phyloP scores from a whole-genome alignment of 2,888 invertebrate species.

The Horisme vitalbata region DNA sequence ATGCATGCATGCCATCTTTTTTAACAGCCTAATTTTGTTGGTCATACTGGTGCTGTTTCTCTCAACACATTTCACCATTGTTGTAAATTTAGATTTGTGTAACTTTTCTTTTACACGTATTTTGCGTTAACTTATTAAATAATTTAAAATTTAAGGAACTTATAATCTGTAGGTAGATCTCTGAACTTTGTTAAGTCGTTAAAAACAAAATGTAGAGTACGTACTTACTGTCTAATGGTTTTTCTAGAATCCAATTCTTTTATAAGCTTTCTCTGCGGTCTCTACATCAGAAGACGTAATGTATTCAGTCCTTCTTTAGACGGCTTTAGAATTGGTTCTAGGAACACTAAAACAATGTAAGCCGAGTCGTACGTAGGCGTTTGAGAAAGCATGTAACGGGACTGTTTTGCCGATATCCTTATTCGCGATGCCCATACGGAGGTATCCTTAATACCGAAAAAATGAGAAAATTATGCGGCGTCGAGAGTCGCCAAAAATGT shows the following conservation, averaged over 20 bases:
- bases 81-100: too few species aligned
- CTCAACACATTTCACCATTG: too few species aligned
- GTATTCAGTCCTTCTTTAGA: conserved; percentile 7
- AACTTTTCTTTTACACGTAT: too few species aligned
- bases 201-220: too few species aligned
- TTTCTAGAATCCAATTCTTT: too few species aligned
- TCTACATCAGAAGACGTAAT: background rate
- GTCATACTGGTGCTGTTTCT: too few species aligned
- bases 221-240: too few species aligned
- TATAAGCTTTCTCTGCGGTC: conserved; percentile 15
- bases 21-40: too few species aligned
- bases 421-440: conserved; percentile 1
- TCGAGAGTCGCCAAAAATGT: background rate
- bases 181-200: too few species aligned
- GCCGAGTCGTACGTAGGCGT: conserved; percentile 5
- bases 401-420: conserved; percentile 9
- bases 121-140: too few species aligned
- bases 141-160: too few species aligned
- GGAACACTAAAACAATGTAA: conserved; percentile 5
- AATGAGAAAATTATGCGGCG: conserved; percentile 7
- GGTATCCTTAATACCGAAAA: conserved; percentile 8
- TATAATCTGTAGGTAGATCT: too few species aligned
- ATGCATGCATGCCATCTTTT: background rate
- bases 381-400: conserved; percentile 17
- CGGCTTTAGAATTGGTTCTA: background rate